Conservation (phyloP, 2,888 invertebrate genomes). For the Caenorhabditis panamensis region DNA sequence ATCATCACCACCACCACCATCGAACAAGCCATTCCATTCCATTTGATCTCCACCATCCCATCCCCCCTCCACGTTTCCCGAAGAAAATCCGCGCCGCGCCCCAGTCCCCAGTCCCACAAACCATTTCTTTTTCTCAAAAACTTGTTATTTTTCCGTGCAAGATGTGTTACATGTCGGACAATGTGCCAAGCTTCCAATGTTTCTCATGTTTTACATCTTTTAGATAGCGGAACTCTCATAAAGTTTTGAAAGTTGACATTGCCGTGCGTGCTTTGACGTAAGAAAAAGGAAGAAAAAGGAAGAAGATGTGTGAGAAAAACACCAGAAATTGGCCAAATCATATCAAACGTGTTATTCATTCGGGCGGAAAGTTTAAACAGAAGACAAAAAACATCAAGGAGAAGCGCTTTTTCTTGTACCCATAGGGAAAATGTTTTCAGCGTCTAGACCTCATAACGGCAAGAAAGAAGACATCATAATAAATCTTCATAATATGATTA, state of each 20-base stretch:
- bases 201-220: conserved; percentile 55
- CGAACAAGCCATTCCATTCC: conserved; percentile 44
- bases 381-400: conserved; percentile 5
- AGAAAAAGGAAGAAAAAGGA: neutral
- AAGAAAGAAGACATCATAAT: no score
- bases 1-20: conserved; percentile 21
- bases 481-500: no score
- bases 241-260: conserved; percentile 63
- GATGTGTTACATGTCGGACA: conserved; percentile 26
- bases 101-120: conserved; percentile 1
- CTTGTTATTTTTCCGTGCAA: conserved; percentile 53
- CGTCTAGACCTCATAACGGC: neutral
- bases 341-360: conserved; percentile 35
- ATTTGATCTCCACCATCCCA: conserved; percentile 1
- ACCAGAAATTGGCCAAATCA: conserved; percentile 50
- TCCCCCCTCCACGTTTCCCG: conserved; percentile 3
- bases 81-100: conserved; percentile 45
- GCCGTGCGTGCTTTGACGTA: no score
- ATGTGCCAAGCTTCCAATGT: conserved; percentile 20
- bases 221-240: conserved; percentile 62
- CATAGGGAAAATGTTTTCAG: conserved; percentile 3
- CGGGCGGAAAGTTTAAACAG: conserved; percentile 4
- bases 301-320: neutral
- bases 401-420: conserved; percentile 1
- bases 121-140: conserved; percentile 38